Percentiles rank a stretch among this genome's conserved stretches.
phyloP scores from a whole-genome alignment of 1,140 invertebrate genomes.

The Eurosta solidaginis region DNA sequence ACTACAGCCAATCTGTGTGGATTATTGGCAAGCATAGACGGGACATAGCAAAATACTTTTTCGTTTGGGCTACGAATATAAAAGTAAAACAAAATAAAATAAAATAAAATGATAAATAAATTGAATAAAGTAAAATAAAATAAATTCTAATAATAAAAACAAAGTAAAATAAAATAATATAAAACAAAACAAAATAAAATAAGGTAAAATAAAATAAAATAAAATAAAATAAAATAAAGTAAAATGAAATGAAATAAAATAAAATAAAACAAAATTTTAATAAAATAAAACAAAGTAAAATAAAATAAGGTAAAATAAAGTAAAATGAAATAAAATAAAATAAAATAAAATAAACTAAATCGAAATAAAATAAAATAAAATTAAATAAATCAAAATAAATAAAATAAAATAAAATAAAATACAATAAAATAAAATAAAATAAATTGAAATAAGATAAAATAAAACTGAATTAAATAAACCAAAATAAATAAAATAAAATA shows the following conservation, averaged over 20 bases:
- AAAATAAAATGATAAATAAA: neutral
- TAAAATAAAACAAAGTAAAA: neutral
- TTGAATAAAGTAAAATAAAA: neutral
- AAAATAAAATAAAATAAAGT: neutral
- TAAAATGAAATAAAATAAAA: neutral
- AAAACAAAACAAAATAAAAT: neutral
- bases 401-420: neutral
- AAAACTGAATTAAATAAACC: too few species aligned
- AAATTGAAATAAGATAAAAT: too few species aligned
- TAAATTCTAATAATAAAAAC: too few species aligned
- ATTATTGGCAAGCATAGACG: too few species aligned
- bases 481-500: too few species aligned
- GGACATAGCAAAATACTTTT: too few species aligned
- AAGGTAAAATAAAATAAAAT: neutral
- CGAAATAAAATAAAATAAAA: neutral
- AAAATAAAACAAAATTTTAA: too few species aligned
- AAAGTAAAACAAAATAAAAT: neutral
- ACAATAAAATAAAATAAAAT: too few species aligned
- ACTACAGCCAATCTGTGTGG: too few species aligned
- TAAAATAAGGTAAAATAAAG: neutral
- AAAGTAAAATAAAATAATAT: neutral
- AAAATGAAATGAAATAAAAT: neutral
- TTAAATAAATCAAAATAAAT: neutral
- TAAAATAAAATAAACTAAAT: too few species aligned
- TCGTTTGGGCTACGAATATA: too few species aligned